Evolutionary conservation across 2,888 invertebrate genomes (phyloP).

Genomic region (Sesia bembeciformis): DNA sequence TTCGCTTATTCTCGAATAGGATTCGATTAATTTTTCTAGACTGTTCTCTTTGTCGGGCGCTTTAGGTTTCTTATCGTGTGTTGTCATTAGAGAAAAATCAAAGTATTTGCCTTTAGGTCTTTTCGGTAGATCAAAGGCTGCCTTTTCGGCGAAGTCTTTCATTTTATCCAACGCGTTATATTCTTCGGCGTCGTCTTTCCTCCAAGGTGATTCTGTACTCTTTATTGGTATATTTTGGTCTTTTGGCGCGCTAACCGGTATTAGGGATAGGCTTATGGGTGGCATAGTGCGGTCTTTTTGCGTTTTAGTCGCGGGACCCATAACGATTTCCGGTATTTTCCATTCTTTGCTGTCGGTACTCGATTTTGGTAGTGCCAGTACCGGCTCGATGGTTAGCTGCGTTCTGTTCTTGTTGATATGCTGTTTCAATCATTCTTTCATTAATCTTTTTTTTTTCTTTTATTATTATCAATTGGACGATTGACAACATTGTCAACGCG

Average conservation of each 20-base stretch:
- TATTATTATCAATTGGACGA: constrained; percentile 68
- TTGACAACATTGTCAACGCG: constrained; percentile 66
- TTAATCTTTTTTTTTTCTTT: constrained; percentile 28
- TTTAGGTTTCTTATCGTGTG: constrained; percentile 34
- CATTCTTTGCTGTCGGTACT: constrained; percentile 31
- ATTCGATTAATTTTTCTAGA: constrained; percentile 54
- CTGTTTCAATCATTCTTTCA: constrained; percentile 49
- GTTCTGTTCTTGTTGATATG: constrained; percentile 70
- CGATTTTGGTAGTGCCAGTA: constrained; percentile 38
- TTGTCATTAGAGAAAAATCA: constrained; percentile 39
- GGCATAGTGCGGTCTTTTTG: constrained; percentile 57
- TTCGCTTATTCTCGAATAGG: constrained; percentile 63
- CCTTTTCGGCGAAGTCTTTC: constrained; percentile 68
- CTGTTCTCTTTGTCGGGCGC: constrained; percentile 46
- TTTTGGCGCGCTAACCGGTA: constrained; percentile 56
- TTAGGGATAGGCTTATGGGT: constrained; percentile 61
- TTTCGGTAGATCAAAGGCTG: constrained; percentile 61
- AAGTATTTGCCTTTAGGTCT: constrained; percentile 41
- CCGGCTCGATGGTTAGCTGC: constrained; percentile 63
- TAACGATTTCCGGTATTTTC: constrained; percentile 53
- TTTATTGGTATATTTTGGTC: constrained; percentile 48
- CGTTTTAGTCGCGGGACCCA: constrained; percentile 42
- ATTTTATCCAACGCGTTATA: constrained; percentile 69
- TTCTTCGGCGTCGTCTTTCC: constrained; percentile 51
- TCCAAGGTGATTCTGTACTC: constrained; percentile 39